Percentiles rank a stretch among this genome's conserved stretches.
Conservation (phyloP, 2,888 invertebrate species). For the Tholera decimalis region DNA sequence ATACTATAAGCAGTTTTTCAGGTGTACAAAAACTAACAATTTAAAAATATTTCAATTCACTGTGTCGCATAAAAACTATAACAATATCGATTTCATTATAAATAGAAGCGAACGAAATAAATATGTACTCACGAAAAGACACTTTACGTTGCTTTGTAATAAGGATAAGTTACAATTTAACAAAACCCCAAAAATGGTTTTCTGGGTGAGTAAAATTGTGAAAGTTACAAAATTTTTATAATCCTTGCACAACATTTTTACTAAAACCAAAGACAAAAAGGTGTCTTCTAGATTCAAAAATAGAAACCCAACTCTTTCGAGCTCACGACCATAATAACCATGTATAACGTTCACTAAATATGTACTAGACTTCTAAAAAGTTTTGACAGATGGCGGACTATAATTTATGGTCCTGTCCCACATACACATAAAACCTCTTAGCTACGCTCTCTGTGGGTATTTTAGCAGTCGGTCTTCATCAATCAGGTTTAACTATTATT, state of each 20-base stretch:
- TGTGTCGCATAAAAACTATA: conserved; percentile 11
- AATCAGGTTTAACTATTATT: conserved; percentile 16
- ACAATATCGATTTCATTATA: neutral
- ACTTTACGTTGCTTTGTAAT: neutral
- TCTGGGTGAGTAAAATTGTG: neutral
- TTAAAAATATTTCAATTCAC: conserved; percentile 6
- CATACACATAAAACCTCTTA: conserved; percentile 34
- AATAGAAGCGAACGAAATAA: neutral
- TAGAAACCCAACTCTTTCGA: conserved; percentile 8
- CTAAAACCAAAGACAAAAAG: conserved; percentile 19
- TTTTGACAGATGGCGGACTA: conserved; percentile 43
- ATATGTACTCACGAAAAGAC: neutral
- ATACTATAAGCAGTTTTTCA: neutral
- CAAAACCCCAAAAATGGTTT: neutral
- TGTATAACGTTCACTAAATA: conserved; percentile 37
- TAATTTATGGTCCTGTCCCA: conserved; percentile 44
- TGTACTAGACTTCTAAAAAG: conserved; percentile 24
- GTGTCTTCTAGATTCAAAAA: conserved; percentile 15
- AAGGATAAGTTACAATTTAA: too few species aligned
- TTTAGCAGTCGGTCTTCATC: conserved; percentile 1
- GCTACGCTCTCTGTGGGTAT: conserved; percentile 1
- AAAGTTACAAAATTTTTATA: conserved; percentile 1
- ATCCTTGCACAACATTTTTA: conserved; percentile 7
- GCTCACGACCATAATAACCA: conserved; percentile 29
- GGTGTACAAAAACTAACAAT: conserved; percentile 13